Evolutionary conservation across 2,113 vertebrate species (phyloP).

Genomic region (Glaucomys volans): DNA sequence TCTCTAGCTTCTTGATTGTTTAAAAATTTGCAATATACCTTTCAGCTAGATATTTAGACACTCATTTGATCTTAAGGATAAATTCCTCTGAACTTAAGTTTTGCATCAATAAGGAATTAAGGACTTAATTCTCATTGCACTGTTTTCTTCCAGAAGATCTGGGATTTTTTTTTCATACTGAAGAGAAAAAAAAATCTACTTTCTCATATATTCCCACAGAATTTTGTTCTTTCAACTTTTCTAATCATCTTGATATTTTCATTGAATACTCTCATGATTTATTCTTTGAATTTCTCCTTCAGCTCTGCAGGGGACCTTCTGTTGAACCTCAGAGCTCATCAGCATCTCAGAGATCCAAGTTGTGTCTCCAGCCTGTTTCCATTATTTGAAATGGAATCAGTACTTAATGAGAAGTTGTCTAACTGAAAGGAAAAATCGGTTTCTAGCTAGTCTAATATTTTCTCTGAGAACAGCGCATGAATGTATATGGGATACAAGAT

Average conservation of each 20-base stretch:
- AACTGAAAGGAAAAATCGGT: neutral
- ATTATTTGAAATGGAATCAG: slow-evolving; percentile 6
- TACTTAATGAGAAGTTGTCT: neutral
- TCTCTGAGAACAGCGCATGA: neutral
- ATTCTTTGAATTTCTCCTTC: neutral
- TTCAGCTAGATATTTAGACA: neutral
- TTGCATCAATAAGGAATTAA: neutral
- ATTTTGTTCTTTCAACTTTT: neutral
- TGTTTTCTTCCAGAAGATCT: neutral
- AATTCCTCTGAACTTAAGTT: neutral
- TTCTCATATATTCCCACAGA: neutral
- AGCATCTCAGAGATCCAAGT: neutral
- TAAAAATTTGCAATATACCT: neutral
- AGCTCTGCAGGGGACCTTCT: neutral
- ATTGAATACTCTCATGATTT: neutral
- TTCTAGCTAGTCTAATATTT: neutral
- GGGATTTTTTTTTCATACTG: neutral
- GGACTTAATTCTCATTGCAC: neutral
- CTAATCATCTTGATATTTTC: neutral
- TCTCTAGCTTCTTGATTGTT: neutral
- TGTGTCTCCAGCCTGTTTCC: neutral
- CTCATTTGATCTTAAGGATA: neutral
- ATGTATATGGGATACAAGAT: neutral
- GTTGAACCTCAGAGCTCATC: neutral
- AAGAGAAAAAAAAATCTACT: slow-evolving; percentile 16